Base-by-base conservation (phyloP, 2,888 invertebrate genomes). In the Margaritifera margaritifera region DNA sequence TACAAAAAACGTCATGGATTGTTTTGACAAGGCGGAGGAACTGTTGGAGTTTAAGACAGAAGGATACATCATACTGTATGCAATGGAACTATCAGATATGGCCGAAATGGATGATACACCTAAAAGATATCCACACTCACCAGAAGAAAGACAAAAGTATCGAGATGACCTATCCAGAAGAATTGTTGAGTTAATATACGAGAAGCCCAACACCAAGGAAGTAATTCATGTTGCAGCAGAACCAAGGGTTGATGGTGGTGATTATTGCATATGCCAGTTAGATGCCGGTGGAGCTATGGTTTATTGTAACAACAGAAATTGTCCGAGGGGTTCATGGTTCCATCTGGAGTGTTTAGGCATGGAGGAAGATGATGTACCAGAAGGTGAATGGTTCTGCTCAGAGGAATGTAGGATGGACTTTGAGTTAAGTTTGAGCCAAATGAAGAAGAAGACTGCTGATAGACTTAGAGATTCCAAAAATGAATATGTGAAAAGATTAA, bases 301-400 rank as follows among this genome's bases (percentile, higher is more conserved):
- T 27, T 64, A 64, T 54, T 69, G 69, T 42, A 27, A 31, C 27
- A 64, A 69, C 31, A 42, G 22, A 6, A 50, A 42, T 52, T 69
- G 69, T 56, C 25, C 24, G 22, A 51, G 61, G 15, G 58, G 57
- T n/a, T 50, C 57, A 18, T 71, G 71, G 71, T 71, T 71, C 25
- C 71, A 71, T 50, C 25, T 71, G n/a, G 64, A 64, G 6, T 71
- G 67, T 50, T 19, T 70, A 19, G 63, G 31, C 20, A 59, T 67
- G 27, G 61, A 63, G 18, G 54, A 59, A 61, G 71, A 66, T 31
- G 71, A 67, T 27, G 52, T 67, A 4, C 64, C 64, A n/a, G n/a
- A n/a, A 50, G 67, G 51, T 11, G 67, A 71, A 20, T 71, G 63
- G 55, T 63, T 42, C 55, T 71, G 71, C 55, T 56, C 42, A 19